Evolutionary conservation across 1,140 invertebrate species (phyloP), one percentile per base, ranked within the genome.

Genomic region (Hylyphantes graminicola): DNA sequence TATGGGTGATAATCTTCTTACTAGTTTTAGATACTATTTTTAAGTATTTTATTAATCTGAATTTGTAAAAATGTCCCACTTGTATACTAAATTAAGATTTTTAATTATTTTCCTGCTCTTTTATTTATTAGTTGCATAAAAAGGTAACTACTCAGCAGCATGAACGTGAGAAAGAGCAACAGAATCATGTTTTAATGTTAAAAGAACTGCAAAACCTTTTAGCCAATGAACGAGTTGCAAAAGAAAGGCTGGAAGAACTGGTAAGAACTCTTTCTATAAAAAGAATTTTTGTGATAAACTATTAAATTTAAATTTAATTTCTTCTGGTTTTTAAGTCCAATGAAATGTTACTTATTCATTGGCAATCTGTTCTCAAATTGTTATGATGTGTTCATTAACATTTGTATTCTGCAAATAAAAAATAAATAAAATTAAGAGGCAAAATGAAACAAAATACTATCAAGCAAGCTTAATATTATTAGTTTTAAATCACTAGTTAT

Each of bases 81-180:
- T 35, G 35, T 35, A 35, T 35, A 35, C 35, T 35, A 35, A 35
- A 35, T 35, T 35, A 35, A 2, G n/a, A 13, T 59, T 4, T n/a
- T 59, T 59, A n/a, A 13, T 59, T 59, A 59, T 59, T 59, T 13
- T 59, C n/a, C 12, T 59, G 5, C 12, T 6, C 3, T 13, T 59
- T 59, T 53, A 15, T 54, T 70, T 70, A 17, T 10, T 88, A 94
- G 92, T 92, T 92, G 88, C 93, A 95, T 85, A 92, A 92, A 88
- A 89, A 89, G 82, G 90, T 95, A 15, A 91, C 92, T 85, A 92
- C 92, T 75, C 90, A 95, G 88, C 93, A 94, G 59, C 93, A 94
- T 87, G 94, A 96, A 86, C 90, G 94, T 79, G 94, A 95, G 88
- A 94, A 93, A 87, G 94, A 96, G 88, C 93, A 94, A 81, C 92